Conservation (phyloP, 2,888 invertebrate genomes). For the Poecilobothrus nobilitatus region DNA sequence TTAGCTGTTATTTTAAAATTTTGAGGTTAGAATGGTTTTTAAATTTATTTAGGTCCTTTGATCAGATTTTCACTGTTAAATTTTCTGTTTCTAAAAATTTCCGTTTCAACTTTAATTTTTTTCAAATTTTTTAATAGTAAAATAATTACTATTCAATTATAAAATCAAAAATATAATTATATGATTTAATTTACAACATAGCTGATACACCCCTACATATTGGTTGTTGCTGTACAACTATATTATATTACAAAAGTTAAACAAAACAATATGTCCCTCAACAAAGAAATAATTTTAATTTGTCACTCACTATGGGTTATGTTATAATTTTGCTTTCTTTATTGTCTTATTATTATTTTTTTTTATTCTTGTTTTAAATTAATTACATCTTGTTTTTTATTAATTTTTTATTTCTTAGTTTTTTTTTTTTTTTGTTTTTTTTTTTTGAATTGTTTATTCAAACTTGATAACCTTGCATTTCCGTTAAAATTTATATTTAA, state of each 20-base stretch:
- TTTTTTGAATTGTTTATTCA: background rate
- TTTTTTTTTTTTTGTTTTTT: background rate
- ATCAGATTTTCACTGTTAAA: no score
- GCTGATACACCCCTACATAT: background rate
- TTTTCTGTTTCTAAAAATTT: no score
- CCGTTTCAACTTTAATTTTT: no score
- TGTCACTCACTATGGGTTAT: background rate
- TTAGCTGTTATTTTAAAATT: no score
- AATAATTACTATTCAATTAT: no score
- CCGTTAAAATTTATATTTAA: background rate
- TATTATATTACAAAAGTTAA: no score
- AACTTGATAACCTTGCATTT: slow-evolving; percentile 1
- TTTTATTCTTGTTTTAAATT: background rate
- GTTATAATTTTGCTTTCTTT: background rate
- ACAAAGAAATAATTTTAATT: slow-evolving; percentile 6
- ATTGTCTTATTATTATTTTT: background rate
- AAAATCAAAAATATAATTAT: background rate
- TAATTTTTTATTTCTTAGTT: no score
- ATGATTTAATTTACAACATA: background rate
- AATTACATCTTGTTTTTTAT: background rate
- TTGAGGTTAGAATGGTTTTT: no score
- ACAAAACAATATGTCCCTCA: slow-evolving; percentile 2
- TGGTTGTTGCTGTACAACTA: background rate
- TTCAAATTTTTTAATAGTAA: no score
- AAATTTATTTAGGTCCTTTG: no score